phyloP scores from a whole-genome alignment of 2,113 vertebrate species.

The Nerophis lumbriciformis region DNA sequence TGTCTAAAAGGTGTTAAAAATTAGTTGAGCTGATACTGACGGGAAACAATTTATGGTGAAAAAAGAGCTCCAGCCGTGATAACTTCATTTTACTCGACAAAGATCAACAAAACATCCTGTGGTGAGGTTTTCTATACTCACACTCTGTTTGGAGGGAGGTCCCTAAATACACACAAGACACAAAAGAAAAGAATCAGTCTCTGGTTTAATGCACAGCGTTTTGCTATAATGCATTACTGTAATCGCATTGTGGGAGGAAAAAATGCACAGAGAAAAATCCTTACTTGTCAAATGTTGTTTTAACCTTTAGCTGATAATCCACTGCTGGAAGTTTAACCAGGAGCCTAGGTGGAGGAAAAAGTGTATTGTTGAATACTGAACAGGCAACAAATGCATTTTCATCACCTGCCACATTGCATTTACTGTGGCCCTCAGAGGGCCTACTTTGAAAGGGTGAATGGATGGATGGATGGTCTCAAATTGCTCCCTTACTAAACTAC shows the following conservation, averaged over 20 bases:
- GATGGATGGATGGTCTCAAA: no score
- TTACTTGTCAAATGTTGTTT: conserved; percentile 96
- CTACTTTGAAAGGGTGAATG: no score
- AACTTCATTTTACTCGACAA: neutral
- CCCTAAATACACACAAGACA: conserved; percentile 72
- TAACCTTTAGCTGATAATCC: conserved; percentile 95
- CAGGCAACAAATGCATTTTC: no score
- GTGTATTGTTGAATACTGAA: no score
- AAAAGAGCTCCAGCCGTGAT: neutral
- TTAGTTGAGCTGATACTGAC: neutral
- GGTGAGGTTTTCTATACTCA: conserved; percentile 65
- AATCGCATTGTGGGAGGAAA: no score
- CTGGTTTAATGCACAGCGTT: neutral
- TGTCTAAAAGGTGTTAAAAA: no score
- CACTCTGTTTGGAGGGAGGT: conserved; percentile 88
- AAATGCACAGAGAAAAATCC: neutral
- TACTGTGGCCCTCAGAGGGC: no score
- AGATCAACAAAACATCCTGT: conserved; percentile 1
- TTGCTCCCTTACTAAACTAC: no score
- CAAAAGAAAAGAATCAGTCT: neutral
- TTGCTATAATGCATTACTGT: neutral
- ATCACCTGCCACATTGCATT: no score
- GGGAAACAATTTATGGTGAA: no score
- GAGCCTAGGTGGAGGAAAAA: conserved; percentile 67
- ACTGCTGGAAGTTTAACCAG: conserved; percentile 92